Conservation (phyloP, 2,797 vertebrate genomes). For the Pseudochirops corinnae region DNA sequence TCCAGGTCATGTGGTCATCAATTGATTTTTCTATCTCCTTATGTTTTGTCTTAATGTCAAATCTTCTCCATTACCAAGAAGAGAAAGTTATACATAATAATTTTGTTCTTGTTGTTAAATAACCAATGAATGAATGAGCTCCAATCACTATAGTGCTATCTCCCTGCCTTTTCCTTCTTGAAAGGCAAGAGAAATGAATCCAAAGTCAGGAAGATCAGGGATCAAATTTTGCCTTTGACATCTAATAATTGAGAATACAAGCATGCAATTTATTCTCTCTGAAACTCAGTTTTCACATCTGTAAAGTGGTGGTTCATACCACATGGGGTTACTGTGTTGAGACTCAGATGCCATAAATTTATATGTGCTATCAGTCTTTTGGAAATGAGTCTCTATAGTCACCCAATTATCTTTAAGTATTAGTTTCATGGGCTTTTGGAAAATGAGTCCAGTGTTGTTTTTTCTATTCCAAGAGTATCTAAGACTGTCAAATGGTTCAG, state of each 20-base stretch:
- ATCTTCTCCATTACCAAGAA: not conserved
- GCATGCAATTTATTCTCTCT: not conserved
- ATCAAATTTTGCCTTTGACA: not conserved
- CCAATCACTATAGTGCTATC: not conserved
- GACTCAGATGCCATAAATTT: not conserved
- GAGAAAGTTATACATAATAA: not conserved
- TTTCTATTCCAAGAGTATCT: not conserved
- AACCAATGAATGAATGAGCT: not conserved
- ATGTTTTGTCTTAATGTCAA: not conserved
- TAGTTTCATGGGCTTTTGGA: not conserved
- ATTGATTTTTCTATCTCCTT: not conserved
- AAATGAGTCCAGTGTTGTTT: not conserved
- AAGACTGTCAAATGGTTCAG: not conserved
- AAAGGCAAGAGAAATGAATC: not conserved
- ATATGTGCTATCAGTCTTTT: not conserved
- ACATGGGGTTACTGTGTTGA: not conserved
- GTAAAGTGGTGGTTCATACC: not conserved
- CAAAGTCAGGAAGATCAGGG: not conserved
- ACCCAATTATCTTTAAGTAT: not conserved
- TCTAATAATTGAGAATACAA: not conserved
- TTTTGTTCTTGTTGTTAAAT: not conserved
- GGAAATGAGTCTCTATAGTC: not conserved
- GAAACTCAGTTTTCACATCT: not conserved
- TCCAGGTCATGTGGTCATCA: not conserved
- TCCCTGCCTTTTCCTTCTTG: not conserved